Conservation (phyloP, 2,797 vertebrate species). For the Acipenser ruthenus region DNA sequence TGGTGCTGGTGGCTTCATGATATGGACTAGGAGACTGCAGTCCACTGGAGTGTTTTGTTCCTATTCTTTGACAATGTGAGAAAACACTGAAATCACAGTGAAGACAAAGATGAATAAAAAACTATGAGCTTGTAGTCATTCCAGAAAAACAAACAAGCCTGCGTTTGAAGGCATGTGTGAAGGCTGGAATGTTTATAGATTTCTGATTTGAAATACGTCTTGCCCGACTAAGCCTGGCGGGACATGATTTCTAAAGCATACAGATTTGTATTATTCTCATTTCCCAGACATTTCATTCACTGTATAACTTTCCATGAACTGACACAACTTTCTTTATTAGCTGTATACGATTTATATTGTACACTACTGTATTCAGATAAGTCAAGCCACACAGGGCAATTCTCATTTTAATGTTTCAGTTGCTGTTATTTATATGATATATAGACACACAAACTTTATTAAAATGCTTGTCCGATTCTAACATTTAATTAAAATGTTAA, state of each 20-base stretch:
- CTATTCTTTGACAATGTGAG: slow-evolving; percentile 21
- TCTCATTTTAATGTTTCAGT: no score
- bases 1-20: no score
- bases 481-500: no score
- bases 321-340: slow-evolving; percentile 59
- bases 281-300: slow-evolving; percentile 45
- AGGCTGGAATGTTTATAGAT: slow-evolving; percentile 13
- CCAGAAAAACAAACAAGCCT: slow-evolving; percentile 26
- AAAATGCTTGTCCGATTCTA: no score
- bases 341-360: slow-evolving; percentile 9
- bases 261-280: neutral
- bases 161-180: slow-evolving; percentile 16
- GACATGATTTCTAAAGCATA: slow-evolving; percentile 28
- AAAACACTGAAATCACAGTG: neutral
- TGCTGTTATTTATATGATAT: no score
- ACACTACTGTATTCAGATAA: no score
- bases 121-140: slow-evolving; percentile 30
- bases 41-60: no score
- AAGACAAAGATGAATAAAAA: slow-evolving; percentile 20
- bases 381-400: no score
- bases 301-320: slow-evolving; percentile 34
- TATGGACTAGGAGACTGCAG: no score
- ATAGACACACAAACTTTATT: no score
- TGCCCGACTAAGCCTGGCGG: slow-evolving; percentile 6
- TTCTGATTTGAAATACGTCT: slow-evolving; percentile 25